phyloP scores from a whole-genome alignment of 1,140 invertebrate genomes.

The Leptinotarsa defecta region DNA sequence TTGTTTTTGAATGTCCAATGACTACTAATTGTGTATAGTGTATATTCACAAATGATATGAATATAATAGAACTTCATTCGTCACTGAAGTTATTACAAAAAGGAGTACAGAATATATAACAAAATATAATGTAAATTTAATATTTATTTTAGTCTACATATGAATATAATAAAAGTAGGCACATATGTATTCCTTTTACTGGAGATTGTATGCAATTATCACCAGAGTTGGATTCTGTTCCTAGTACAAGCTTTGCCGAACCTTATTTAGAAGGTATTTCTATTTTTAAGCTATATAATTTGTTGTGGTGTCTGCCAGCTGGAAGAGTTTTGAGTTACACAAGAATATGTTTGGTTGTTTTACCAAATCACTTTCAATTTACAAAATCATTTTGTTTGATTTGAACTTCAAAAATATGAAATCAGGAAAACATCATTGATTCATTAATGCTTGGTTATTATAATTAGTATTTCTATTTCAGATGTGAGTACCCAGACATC shows the following conservation, averaged over 20 bases:
- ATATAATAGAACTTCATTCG: too few relatives aligned
- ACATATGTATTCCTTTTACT: not conserved
- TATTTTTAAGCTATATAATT: not conserved
- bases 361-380: not conserved
- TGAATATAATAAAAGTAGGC: too few relatives aligned
- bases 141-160: too few relatives aligned
- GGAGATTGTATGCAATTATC: not conserved
- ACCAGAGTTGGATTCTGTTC: not conserved
- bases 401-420: not conserved
- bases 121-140: too few relatives aligned
- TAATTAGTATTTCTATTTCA: not conserved
- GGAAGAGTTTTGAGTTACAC: not conserved
- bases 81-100: too few relatives aligned
- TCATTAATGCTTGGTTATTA: not conserved
- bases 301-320: not conserved
- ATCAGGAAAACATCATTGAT: not conserved
- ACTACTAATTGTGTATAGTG: not conserved
- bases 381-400: not conserved
- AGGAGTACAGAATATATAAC: too few relatives aligned
- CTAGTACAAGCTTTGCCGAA: not conserved
- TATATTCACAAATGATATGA: not conserved
- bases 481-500: constrained; percentile 5
- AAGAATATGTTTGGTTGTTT: not conserved
- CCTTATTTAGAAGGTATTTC: not conserved
- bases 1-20: not conserved